Evolutionary conservation across 2,888 invertebrate species (phyloP).

Genomic region (Nymphalis polychloros): DNA sequence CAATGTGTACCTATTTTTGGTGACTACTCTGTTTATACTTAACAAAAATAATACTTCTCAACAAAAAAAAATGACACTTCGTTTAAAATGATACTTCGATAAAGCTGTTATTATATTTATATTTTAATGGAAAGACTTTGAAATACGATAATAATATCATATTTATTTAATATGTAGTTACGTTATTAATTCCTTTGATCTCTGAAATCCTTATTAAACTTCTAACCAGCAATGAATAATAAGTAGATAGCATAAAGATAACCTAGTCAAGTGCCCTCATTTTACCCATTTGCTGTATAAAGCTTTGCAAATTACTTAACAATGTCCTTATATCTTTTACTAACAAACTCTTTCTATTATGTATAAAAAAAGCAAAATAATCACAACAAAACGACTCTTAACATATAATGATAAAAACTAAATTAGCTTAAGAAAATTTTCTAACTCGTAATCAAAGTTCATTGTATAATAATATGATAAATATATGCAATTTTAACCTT

Average conservation of each 20-base stretch:
- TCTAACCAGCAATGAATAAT: no score
- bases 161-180: background rate
- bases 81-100: no score
- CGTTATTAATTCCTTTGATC: background rate
- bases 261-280: conserved; percentile 7
- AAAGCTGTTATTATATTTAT: no score
- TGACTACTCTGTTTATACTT: no score
- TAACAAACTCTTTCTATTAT: background rate
- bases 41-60: no score
- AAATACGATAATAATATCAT: background rate
- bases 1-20: no score
- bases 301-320: conserved; percentile 4
- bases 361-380: background rate
- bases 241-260: background rate
- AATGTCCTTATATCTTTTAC: background rate
- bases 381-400: background rate
- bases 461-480: background rate
- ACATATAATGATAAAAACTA: background rate
- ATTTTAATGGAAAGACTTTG: no score
- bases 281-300: conserved; percentile 7
- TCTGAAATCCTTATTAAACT: no score
- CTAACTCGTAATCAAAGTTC: background rate
- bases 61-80: no score
- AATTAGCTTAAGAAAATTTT: background rate
- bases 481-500: background rate